Evolutionary conservation across 2,888 invertebrate species (phyloP).

Genomic region (Morpho helenor): DNA sequence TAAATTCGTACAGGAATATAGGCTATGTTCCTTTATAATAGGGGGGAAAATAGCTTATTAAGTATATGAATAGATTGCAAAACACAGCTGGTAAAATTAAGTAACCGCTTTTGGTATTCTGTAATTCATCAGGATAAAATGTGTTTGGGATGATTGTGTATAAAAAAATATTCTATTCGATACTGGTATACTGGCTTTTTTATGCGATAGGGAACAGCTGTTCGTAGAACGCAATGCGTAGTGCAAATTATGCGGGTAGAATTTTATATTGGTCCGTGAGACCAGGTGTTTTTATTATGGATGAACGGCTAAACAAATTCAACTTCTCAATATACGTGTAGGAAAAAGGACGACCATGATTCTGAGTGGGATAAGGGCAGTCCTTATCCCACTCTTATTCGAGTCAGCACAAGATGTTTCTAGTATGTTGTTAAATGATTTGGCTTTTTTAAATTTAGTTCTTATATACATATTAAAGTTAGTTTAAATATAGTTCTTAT

Average conservation of each 20-base stretch:
- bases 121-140: background rate
- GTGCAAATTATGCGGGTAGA: slow-evolving; percentile 5
- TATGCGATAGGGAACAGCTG: slow-evolving; percentile 4
- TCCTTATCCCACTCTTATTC: no score
- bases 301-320: no score
- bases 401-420: no score
- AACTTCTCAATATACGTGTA: no score
- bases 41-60: background rate
- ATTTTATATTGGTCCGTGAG: no score
- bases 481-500: no score
- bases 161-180: background rate
- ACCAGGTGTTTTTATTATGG: no score
- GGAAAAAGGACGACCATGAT: no score
- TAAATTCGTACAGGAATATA: background rate
- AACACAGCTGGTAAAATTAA: slow-evolving; percentile 15
- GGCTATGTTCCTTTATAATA: background rate
- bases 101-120: slow-evolving; percentile 4
- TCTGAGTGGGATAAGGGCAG: no score
- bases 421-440: no score
- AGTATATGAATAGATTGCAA: slow-evolving; percentile 5
- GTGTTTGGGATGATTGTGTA: background rate
- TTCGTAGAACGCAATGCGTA: background rate
- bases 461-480: no score
- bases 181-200: background rate
- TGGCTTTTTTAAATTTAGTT: no score